Percentiles rank a stretch among this genome's conserved stretches.
phyloP scores from a whole-genome alignment of 2,113 vertebrate genomes.

The Apteryx mantelli region DNA sequence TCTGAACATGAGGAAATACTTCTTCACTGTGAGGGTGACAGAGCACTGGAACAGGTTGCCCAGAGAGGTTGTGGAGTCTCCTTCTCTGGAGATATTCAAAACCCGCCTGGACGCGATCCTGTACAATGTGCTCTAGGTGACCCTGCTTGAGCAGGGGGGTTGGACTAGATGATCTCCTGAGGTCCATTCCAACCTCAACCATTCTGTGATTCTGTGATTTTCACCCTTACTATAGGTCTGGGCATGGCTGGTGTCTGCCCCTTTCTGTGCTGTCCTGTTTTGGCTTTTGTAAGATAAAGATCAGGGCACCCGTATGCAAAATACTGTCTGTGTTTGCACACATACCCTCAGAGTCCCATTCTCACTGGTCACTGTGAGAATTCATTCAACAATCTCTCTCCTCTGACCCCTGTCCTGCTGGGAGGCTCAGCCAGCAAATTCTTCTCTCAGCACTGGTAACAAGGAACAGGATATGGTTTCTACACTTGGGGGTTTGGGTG shows the following conservation, averaged over 20 bases:
- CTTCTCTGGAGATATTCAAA: too few species aligned
- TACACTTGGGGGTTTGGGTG: not conserved
- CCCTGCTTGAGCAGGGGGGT: too few species aligned
- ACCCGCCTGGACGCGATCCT: too few species aligned
- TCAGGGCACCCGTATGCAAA: not conserved
- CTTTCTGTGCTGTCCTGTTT: not conserved
- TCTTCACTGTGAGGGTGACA: too few species aligned
- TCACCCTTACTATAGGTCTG: not conserved
- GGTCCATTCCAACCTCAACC: too few species aligned
- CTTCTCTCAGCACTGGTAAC: not conserved
- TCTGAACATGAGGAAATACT: too few species aligned
- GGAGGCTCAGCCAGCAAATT: not conserved
- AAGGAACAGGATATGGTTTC: not conserved
- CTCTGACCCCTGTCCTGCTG: not conserved
- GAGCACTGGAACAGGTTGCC: too few species aligned
- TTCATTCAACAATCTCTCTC: not conserved
- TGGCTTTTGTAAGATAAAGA: not conserved
- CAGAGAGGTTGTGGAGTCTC: too few species aligned
- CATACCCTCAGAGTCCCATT: not conserved
- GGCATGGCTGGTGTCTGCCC: not conserved
- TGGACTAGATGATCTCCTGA: too few species aligned
- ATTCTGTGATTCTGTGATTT: too few species aligned
- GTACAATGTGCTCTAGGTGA: too few species aligned
- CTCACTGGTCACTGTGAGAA: accelerated
- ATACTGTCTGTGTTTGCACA: not conserved